Conservation (phyloP, 1,140 invertebrate species). For the Aradophagus sp. region DNA sequence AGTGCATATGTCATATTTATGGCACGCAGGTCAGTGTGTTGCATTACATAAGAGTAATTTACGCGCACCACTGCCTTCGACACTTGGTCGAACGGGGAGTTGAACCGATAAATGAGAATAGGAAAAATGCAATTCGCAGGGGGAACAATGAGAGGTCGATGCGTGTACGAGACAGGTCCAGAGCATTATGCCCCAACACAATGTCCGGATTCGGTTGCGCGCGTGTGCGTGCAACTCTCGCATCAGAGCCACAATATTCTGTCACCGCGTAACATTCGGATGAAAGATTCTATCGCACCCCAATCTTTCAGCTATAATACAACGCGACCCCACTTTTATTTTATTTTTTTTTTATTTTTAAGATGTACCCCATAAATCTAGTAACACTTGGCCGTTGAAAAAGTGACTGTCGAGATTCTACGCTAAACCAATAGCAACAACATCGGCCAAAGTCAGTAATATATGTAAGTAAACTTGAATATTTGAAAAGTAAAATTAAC, state of each 20-base stretch:
- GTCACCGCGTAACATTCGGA: slow-evolving; percentile 59
- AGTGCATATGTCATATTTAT: slow-evolving; percentile 43
- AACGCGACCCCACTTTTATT: slow-evolving; percentile 12
- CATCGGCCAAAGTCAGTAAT: no score
- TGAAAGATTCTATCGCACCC: slow-evolving; percentile 53
- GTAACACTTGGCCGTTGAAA: slow-evolving; percentile 14
- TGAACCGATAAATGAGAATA: slow-evolving; percentile 54
- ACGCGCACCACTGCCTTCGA: slow-evolving; percentile 52
- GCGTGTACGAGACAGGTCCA: slow-evolving; percentile 69
- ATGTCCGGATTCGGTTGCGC: slow-evolving; percentile 57
- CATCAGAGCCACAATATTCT: slow-evolving; percentile 61
- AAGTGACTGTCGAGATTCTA: slow-evolving; percentile 18
- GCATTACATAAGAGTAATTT: slow-evolving; percentile 49
- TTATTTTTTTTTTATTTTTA: slow-evolving; percentile 8
- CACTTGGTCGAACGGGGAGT: slow-evolving; percentile 60
- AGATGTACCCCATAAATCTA: slow-evolving; percentile 34
- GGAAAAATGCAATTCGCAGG: slow-evolving; percentile 63
- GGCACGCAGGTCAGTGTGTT: slow-evolving; percentile 26
- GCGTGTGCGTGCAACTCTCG: slow-evolving; percentile 2
- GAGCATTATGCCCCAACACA: slow-evolving; percentile 63
- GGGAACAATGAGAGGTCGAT: slow-evolving; percentile 67
- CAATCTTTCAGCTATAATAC: slow-evolving; percentile 35
- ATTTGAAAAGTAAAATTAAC: no score
- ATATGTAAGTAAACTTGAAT: no score
- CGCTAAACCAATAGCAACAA: no score